These are phyloP conservation scores for Ectemnius cavifrons DNA, from an alignment of 2,888 invertebrate species.

Conservation along the genomic window DNA sequence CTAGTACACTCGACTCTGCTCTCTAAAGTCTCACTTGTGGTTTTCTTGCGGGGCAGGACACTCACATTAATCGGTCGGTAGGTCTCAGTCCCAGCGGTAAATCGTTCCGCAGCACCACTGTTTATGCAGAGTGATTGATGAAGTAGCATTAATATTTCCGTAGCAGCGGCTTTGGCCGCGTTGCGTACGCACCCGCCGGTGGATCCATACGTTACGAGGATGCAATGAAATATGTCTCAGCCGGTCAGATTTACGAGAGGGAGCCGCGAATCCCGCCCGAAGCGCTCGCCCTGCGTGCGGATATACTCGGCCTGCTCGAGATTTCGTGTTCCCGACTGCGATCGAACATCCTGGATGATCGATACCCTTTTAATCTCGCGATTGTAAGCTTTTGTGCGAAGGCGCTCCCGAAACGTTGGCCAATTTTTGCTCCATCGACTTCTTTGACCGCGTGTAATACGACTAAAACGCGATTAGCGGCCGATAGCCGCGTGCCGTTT, in stretches of 20 bases:
- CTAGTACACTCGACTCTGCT: too few relatives aligned
- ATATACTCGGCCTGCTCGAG: conserved; percentile 29
- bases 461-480: conserved; percentile 60
- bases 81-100: conserved; percentile 50
- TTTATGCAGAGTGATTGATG: conserved; percentile 63
- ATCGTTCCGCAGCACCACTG: conserved; percentile 56
- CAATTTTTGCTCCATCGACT: conserved; percentile 22
- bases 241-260: conserved; percentile 54
- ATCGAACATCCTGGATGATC: not conserved
- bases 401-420: conserved; percentile 16
- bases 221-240: conserved; percentile 61
- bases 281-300: conserved; percentile 14
- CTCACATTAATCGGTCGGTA: conserved; percentile 43
- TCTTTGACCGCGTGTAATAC: conserved; percentile 23
- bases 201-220: conserved; percentile 51
- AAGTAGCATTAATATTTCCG: conserved; percentile 64
- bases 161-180: conserved; percentile 41
- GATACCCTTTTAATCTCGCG: not conserved
- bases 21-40: too few relatives aligned
- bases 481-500: conserved; percentile 43
- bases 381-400: not conserved
- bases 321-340: conserved; percentile 19
- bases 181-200: conserved; percentile 15
- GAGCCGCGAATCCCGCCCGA: conserved; percentile 35
- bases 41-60: too few relatives aligned